Percentiles rank a stretch among this genome's conserved stretches.
Conservation (phyloP, 1,140 invertebrate species). For the Caenorhabditis remanei region DNA sequence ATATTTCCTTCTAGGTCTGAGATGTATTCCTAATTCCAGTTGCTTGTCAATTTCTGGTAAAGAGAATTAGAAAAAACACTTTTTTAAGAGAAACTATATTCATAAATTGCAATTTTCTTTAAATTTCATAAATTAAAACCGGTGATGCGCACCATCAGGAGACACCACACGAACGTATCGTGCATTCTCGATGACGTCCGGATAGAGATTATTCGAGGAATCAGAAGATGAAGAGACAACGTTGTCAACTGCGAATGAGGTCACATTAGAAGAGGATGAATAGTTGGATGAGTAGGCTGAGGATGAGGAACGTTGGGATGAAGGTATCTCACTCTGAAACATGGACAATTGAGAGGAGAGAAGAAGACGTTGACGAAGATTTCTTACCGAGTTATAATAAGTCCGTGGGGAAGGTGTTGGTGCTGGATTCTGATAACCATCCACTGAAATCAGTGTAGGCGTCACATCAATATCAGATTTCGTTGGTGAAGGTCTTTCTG, state of each 20-base stretch:
- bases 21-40: too few species aligned
- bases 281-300: slow-evolving; percentile 40
- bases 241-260: slow-evolving; percentile 14
- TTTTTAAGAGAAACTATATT: too few species aligned
- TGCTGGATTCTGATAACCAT: not conserved
- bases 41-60: too few species aligned
- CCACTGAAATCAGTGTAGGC: slow-evolving; percentile 11
- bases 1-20: too few species aligned
- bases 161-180: slow-evolving; percentile 28
- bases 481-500: not conserved
- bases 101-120: too few species aligned
- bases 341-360: not conserved
- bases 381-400: slow-evolving; percentile 15
- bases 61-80: too few species aligned
- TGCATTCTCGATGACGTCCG: slow-evolving; percentile 7
- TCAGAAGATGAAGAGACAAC: not conserved
- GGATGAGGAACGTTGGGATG: slow-evolving; percentile 16
- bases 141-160: slow-evolving; percentile 4
- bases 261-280: slow-evolving; percentile 5
- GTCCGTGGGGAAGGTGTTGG: not conserved
- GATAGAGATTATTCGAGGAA: not conserved
- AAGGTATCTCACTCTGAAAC: slow-evolving; percentile 9
- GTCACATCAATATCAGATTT: not conserved
- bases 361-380: too few species aligned
- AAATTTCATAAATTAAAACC: not conserved